A percentile compares a stretch with the other conserved stretches of the same genome.
Conservation (phyloP, 2,113 vertebrate species). For the Boulengeromyrus knoepffleri region DNA sequence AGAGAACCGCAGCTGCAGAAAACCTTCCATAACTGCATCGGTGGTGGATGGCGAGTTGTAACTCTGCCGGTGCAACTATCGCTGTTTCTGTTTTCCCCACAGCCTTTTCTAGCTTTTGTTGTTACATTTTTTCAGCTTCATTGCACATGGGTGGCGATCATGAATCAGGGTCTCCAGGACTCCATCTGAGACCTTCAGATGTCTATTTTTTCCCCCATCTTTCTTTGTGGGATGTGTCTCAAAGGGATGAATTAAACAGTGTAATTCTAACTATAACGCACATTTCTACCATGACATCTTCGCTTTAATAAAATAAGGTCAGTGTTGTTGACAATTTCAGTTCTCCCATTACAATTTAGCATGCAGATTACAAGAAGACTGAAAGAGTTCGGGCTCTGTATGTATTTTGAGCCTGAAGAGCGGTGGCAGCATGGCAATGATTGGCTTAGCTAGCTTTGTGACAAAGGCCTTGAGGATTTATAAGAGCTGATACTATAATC, state of each 20-base stretch:
- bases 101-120: background rate
- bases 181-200: slow-evolving; percentile 2
- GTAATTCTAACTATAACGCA: background rate
- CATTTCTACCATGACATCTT: background rate
- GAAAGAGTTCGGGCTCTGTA: background rate
- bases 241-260: background rate
- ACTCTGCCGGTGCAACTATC: background rate
- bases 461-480: slow-evolving; percentile 8
- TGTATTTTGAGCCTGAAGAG: background rate
- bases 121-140: background rate
- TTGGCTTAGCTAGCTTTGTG: background rate
- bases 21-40: background rate
- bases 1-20: background rate
- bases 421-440: background rate
- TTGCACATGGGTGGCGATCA: background rate
- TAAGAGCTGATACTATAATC: slow-evolving; percentile 13
- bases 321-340: background rate
- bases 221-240: background rate
- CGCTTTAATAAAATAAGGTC: background rate
- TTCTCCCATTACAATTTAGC: background rate
- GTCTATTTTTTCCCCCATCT: background rate
- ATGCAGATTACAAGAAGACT: background rate
- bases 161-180: background rate
- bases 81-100: background rate
- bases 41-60: background rate